Percentiles rank a stretch among this genome's conserved stretches.
Evolutionary conservation across 1,140 invertebrate species (phyloP).

Genomic region (Platorchestia sp.): DNA sequence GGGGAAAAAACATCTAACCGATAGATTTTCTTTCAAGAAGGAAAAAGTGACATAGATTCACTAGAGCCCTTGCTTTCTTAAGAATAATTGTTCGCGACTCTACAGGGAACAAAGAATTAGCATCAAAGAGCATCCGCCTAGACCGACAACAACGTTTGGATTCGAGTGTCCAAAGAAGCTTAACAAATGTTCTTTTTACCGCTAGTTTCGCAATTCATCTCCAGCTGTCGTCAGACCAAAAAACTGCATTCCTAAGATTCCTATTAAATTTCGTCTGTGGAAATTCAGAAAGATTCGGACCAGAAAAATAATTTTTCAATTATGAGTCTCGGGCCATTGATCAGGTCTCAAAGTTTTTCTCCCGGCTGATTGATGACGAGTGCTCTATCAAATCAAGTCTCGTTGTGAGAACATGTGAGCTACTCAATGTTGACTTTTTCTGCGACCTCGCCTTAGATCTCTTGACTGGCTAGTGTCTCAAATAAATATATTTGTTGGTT

Average conservation of each 20-base stretch:
- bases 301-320: background rate
- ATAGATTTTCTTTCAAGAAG: background rate
- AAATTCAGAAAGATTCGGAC: background rate
- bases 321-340: background rate
- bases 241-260: background rate
- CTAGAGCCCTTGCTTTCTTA: background rate
- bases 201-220: slow-evolving; percentile 14
- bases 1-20: background rate
- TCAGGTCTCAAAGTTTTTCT: background rate
- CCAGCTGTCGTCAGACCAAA: background rate
- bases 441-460: background rate
- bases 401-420: background rate
- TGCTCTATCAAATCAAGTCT: slow-evolving; percentile 1
- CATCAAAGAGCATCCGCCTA: slow-evolving; percentile 14
- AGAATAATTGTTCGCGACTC: background rate
- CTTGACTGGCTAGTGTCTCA: background rate
- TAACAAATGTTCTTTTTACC: slow-evolving; percentile 32
- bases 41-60: background rate
- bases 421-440: background rate
- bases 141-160: slow-evolving; percentile 15
- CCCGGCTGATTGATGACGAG: background rate
- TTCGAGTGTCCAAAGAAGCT: background rate
- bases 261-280: background rate
- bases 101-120: background rate
- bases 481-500: background rate